Conservation (phyloP, 2,113 vertebrate species). For the Heterotis niloticus region DNA sequence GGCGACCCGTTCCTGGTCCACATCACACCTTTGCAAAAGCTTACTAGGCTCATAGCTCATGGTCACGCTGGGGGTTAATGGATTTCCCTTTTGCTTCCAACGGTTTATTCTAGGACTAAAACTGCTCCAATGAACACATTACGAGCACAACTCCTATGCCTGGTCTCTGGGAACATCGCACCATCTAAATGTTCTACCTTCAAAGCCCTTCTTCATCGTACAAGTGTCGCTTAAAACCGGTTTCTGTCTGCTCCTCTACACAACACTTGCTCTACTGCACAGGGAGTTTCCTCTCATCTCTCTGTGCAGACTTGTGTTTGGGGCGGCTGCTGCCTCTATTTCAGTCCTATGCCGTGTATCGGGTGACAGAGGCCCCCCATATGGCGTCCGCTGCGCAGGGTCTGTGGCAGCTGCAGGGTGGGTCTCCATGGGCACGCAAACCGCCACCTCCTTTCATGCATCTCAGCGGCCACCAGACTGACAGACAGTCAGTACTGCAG, state of each 20-base stretch:
- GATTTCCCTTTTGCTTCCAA: neutral
- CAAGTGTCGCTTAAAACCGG: neutral
- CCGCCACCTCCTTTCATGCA: neutral
- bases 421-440: neutral
- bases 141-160: neutral
- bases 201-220: neutral
- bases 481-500: constrained; percentile 19
- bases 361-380: constrained; percentile 48
- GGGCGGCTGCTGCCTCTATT: constrained; percentile 40
- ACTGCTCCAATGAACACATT: no score
- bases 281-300: neutral
- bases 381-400: constrained; percentile 42
- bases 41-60: neutral
- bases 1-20: neutral
- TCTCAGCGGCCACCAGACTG: neutral
- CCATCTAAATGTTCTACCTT: neutral
- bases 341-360: constrained; percentile 55
- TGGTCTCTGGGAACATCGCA: neutral
- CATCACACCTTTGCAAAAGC: neutral
- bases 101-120: neutral
- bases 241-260: neutral
- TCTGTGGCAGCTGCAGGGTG: constrained; percentile 50
- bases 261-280: neutral
- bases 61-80: neutral
- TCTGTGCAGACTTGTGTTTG: constrained; percentile 14